These are phyloP conservation scores for Otus sunia DNA, from an alignment of 2,113 vertebrate genomes.

Conservation along the genomic window DNA sequence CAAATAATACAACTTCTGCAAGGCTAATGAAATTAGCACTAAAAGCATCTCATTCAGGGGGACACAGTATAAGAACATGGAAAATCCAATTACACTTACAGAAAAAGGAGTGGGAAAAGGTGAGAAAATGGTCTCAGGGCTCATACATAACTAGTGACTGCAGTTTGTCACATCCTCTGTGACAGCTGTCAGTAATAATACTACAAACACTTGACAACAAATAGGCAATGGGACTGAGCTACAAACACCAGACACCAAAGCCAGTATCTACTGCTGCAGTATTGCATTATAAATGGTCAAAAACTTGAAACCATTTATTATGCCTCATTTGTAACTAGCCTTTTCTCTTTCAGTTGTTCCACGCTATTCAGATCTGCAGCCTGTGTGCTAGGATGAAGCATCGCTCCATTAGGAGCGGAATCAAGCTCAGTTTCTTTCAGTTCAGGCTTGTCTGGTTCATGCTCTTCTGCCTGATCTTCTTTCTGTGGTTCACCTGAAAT, in stretches of 20 bases:
- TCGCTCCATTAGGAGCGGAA: constrained; percentile 67
- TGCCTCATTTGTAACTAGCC: constrained; percentile 88
- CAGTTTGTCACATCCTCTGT: neutral
- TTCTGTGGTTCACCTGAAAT: constrained; percentile 3
- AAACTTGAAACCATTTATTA: constrained; percentile 86
- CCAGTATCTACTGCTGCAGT: constrained; percentile 33
- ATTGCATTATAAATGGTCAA: constrained; percentile 88
- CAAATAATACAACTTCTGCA: neutral
- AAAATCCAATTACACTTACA: neutral
- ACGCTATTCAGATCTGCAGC: constrained; percentile 70
- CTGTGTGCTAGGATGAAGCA: constrained; percentile 63
- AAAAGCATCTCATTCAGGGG: neutral
- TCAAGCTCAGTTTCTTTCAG: constrained; percentile 62
- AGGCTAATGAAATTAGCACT: neutral
- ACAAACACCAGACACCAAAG: constrained; percentile 16
- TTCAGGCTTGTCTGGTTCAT: constrained; percentile 64
- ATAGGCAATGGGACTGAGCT: neutral
- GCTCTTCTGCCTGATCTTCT: constrained; percentile 54
- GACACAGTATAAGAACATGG: neutral
- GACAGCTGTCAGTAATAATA: neutral
- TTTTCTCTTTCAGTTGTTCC: constrained; percentile 85
- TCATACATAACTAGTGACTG: neutral
- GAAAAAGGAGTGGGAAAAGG: neutral
- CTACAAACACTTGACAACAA: constrained; percentile 14
- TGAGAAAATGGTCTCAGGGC: neutral